Evolutionary conservation across 2,797 vertebrate species (phyloP), one percentile per base, ranked within the genome.

Genomic region (Cetoscarus ocellatus): DNA sequence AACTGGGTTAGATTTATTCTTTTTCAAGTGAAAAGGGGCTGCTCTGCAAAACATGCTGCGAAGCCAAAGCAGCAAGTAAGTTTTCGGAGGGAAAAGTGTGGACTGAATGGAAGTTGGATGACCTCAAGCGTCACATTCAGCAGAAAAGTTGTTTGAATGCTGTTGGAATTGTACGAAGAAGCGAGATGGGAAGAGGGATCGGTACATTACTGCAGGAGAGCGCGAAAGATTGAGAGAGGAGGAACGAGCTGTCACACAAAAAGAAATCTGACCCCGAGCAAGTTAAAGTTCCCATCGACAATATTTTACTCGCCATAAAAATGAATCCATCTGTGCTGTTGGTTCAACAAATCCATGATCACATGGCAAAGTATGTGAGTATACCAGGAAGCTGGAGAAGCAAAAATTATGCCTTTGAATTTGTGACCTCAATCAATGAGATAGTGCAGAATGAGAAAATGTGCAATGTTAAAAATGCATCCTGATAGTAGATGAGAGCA

Each of bases 201-300:
- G 11, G 57, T 76, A 58, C 73, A 77, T 72, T 79, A 67, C 70
- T 77, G 48, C 19, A 0, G 48, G 17, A 49, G 17, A 49, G 48
- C 63, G 61, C 64, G 34, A 67, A 69, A 75, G 67, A 78, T 3
- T 0, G 58, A 54, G 49, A 79, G 71, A 73, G 77, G 1, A 84
- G 61, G 18, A 79, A 83, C 7, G 5, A 81, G 42, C 54, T 69
- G 62, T 67, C 69, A 64, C 79, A 65, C 58, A 51, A 49, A 80
- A 73, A 47, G 5, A 57, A 77, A 67, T 72, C 64, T 0, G 36
- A 87, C 71, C 57, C 62, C 0, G 13, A 75, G 52, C 67, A 84
- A 75, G 60, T 80, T 62, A 82, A 88, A 85, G 19, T 84, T 69
- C 66, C 70, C 15, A 80, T 76, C 3, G 36, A 78, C 57, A 80